phyloP scores from a whole-genome alignment of 2,888 invertebrate genomes.

The Philaethria dido region DNA sequence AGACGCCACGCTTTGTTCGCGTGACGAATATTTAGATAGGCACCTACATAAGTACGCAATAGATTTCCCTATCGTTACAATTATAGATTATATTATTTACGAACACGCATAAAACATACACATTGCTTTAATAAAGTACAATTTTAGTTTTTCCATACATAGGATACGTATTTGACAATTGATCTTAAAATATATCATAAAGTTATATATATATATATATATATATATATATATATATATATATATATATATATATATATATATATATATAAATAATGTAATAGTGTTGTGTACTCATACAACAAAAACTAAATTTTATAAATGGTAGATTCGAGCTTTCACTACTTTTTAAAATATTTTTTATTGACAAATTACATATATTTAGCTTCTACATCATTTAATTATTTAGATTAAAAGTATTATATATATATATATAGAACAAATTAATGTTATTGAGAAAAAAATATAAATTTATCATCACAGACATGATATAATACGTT shows the following conservation, averaged over 20 bases:
- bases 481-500: not conserved
- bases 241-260: slow-evolving; percentile 2
- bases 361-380: not conserved
- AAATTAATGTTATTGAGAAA: no score
- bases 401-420: not conserved
- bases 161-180: not conserved
- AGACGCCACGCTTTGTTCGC: slow-evolving; percentile 32
- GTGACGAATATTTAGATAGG: slow-evolving; percentile 31
- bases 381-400: not conserved
- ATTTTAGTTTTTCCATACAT: not conserved
- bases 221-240: not conserved
- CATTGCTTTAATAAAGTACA: not conserved
- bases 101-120: not conserved
- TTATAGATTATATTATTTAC: slow-evolving; percentile 12
- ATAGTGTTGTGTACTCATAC: not conserved
- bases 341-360: not conserved
- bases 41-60: slow-evolving; percentile 30
- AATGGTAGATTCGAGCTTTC: no score
- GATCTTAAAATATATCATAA: not conserved
- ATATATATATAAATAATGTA: not conserved
- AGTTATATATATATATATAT: not conserved
- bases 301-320: no score
- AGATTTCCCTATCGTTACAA: slow-evolving; percentile 36
- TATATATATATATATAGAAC: no score
- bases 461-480: not conserved